Evolutionary conservation across 92 coral and sea anemone genomes (phyloP).

Genomic region (Bergia sp.): DNA sequence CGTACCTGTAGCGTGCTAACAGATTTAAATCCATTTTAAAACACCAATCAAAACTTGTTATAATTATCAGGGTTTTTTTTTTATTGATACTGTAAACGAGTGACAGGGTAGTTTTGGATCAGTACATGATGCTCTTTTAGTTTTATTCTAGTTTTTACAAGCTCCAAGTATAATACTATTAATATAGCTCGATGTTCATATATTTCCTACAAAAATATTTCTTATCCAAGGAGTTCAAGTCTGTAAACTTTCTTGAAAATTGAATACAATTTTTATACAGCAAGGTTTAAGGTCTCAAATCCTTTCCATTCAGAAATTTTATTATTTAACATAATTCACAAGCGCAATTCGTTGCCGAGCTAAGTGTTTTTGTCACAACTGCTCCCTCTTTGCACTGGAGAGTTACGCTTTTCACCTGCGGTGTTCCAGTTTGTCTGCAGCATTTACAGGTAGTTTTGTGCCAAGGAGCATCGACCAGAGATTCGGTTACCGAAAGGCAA

Average conservation of each 20-base stretch:
- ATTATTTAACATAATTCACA: constrained; percentile 40
- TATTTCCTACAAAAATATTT: constrained; percentile 24
- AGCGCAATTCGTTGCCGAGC: constrained; percentile 44
- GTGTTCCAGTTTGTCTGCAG: constrained; percentile 52
- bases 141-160: not conserved
- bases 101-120: too few species aligned
- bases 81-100: not conserved
- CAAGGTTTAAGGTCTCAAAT: not conserved
- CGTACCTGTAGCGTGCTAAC: not conserved
- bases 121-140: too few species aligned
- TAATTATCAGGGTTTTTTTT: not conserved
- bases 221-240: not conserved
- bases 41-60: not conserved
- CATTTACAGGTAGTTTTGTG: constrained; percentile 65
- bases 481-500: constrained; percentile 62
- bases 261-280: not conserved
- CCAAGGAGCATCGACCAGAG: constrained; percentile 66
- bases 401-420: constrained; percentile 20
- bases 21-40: too few species aligned
- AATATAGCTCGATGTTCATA: not conserved
- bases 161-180: not conserved
- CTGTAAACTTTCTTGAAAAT: not conserved
- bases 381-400: constrained; percentile 30
- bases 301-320: not conserved
- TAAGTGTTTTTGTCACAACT: not conserved